These are phyloP conservation scores for Herminia tarsipennalis DNA, from an alignment of 2,888 invertebrate genomes.

Conservation along the genomic window DNA sequence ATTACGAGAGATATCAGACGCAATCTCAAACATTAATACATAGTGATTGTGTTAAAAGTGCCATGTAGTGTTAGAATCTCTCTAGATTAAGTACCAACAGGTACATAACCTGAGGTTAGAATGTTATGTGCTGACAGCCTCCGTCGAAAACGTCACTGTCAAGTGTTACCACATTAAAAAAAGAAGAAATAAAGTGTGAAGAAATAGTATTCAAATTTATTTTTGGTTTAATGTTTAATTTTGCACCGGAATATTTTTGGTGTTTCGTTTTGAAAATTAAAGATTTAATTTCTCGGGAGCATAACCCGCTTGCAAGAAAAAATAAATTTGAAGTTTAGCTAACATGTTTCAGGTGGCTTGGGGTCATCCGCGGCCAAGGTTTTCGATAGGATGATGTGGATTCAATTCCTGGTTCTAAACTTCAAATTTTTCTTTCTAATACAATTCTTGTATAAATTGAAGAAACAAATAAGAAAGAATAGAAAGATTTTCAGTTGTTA, in stretches of 20 bases:
- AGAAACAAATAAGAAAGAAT: not conserved
- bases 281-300: too few species aligned
- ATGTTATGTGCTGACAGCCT: slow-evolving; percentile 43
- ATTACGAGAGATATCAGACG: slow-evolving; percentile 41
- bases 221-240: slow-evolving; percentile 17
- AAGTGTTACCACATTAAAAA: slow-evolving; percentile 50
- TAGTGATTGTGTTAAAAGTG: slow-evolving; percentile 14
- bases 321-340: too few species aligned
- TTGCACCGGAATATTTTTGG: slow-evolving; percentile 19
- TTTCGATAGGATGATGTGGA: too few species aligned
- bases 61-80: slow-evolving; percentile 6
- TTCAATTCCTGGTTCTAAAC: too few species aligned
- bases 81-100: slow-evolving; percentile 14
- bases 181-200: slow-evolving; percentile 23
- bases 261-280: too few species aligned
- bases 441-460: too few species aligned
- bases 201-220: slow-evolving; percentile 6
- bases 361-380: too few species aligned
- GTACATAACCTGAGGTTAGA: slow-evolving; percentile 25
- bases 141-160: slow-evolving; percentile 31
- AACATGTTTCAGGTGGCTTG: too few species aligned
- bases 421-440: too few species aligned
- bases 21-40: slow-evolving; percentile 24
- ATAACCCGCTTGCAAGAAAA: too few species aligned
- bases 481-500: slow-evolving; percentile 22